phyloP scores from a whole-genome alignment of 2,113 vertebrate species.

The Anoura caudifer region DNA sequence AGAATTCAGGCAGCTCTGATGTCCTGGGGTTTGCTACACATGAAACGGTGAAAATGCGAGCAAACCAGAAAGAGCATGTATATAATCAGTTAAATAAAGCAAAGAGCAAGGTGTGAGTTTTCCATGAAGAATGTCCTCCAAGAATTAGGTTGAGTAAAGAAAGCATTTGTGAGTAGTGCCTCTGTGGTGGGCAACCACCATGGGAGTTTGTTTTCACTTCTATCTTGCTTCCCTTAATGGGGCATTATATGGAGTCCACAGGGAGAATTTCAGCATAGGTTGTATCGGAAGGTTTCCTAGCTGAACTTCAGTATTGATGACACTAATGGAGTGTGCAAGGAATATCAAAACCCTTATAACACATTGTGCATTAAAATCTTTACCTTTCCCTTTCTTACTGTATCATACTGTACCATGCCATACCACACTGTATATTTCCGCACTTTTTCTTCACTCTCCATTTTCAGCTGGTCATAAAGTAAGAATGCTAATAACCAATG shows the following conservation, averaged over 20 bases:
- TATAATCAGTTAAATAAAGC: background rate
- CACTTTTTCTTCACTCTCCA: background rate
- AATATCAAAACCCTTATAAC: background rate
- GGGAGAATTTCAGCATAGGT: background rate
- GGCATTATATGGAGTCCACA: background rate
- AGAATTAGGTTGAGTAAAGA: background rate
- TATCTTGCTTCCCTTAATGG: background rate
- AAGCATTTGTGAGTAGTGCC: background rate
- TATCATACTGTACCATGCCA: background rate
- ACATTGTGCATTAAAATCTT: background rate
- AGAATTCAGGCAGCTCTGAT: background rate
- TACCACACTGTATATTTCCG: background rate
- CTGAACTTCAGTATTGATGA: background rate
- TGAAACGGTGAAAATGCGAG: background rate
- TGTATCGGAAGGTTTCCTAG: background rate
- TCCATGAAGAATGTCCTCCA: background rate
- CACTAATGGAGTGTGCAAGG: background rate
- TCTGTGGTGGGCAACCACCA: background rate
- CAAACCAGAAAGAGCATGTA: background rate
- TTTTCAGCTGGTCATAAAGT: background rate
- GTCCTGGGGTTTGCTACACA: background rate
- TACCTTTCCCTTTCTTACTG: background rate
- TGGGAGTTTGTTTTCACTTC: background rate
- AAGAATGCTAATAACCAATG: background rate
- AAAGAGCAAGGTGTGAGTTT: background rate